Conservation (phyloP, 2,888 invertebrate genomes). For the Nomada hirtipes region DNA sequence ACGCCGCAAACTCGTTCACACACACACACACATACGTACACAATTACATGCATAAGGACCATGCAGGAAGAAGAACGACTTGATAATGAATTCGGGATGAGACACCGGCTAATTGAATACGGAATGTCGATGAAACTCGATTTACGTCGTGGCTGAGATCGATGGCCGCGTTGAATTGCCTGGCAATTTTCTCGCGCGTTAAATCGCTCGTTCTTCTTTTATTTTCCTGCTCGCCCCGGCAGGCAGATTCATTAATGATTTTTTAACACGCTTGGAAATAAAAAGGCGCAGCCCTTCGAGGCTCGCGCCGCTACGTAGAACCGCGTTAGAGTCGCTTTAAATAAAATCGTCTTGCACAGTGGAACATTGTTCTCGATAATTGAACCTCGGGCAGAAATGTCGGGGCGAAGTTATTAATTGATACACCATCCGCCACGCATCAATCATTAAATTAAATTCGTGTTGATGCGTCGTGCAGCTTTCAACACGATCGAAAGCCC, state of each 20-base stretch:
- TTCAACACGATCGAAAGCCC: no score
- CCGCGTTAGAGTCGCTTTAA: no score
- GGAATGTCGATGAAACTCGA: constrained; percentile 58
- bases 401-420: no score
- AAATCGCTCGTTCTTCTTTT: constrained; percentile 1
- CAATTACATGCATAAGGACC: not conserved
- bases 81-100: constrained; percentile 55
- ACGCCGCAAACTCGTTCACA: not conserved
- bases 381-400: no score
- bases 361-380: no score
- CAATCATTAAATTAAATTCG: no score
- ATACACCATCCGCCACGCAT: no score
- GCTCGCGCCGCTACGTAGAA: no score
- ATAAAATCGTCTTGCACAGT: no score
- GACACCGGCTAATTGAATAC: constrained; percentile 64
- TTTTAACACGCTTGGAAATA: no score
- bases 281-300: no score
- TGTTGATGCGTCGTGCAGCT: no score
- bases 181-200: constrained; percentile 58
- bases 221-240: not conserved
- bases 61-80: not conserved
- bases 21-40: not conserved
- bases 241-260: not conserved
- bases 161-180: constrained; percentile 60
- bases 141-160: constrained; percentile 62